phyloP scores from a whole-genome alignment of 2,888 invertebrate species.

The Coecobrya sp. region DNA sequence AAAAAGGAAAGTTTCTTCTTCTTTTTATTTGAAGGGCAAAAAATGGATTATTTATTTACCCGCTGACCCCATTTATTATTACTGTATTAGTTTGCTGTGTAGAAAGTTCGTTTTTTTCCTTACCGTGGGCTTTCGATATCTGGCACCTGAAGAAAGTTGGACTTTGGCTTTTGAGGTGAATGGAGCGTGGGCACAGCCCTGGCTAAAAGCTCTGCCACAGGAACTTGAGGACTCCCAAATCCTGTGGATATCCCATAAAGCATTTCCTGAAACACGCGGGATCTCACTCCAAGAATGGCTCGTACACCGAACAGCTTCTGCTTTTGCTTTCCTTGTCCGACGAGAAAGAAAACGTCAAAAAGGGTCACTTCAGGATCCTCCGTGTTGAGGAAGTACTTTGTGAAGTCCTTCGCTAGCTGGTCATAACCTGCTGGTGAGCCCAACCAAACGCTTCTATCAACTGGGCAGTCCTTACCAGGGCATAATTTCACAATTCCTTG shows the following conservation, averaged over 20 bases:
- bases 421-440: slow-evolving; percentile 91
- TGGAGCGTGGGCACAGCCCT: slow-evolving; percentile 95
- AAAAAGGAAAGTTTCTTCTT: background rate
- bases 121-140: slow-evolving; percentile 94
- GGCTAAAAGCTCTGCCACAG: slow-evolving; percentile 95
- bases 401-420: slow-evolving; percentile 97
- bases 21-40: background rate
- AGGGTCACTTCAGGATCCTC: slow-evolving; percentile 93
- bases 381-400: slow-evolving; percentile 94
- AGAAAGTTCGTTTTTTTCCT: background rate
- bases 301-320: slow-evolving; percentile 96
- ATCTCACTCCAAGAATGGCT: slow-evolving; percentile 96
- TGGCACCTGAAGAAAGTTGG: slow-evolving; percentile 96
- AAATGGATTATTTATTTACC: background rate
- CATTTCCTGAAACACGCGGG: slow-evolving; percentile 98
- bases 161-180: slow-evolving; percentile 95
- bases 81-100: background rate
- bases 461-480: slow-evolving; percentile 72
- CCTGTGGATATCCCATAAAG: slow-evolving; percentile 97
- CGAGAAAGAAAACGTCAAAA: slow-evolving; percentile 96
- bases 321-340: slow-evolving; percentile 97
- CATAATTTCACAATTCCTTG: background rate
- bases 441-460: slow-evolving; percentile 84
- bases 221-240: slow-evolving; percentile 97
- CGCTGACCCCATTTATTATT: background rate